phyloP scores from a whole-genome alignment of 2,888 invertebrate species.

The Mylabris sibirica region DNA sequence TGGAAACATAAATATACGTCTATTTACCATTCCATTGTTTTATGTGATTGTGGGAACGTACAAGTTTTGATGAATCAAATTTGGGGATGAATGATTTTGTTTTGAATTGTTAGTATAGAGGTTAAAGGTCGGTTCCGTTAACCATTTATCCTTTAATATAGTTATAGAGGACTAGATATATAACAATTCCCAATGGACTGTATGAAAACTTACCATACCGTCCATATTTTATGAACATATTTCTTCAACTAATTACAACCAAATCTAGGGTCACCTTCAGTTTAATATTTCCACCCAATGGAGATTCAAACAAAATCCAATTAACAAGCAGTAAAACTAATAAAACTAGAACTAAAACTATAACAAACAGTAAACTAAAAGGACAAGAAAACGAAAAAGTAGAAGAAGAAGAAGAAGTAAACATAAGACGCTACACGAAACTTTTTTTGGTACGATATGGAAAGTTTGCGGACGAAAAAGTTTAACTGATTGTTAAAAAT shows the following conservation, averaged over 20 bases:
- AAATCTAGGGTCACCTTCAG: neutral
- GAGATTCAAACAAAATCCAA: neutral
- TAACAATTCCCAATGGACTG: conserved; percentile 5
- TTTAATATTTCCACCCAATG: neutral
- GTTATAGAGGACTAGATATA: conserved; percentile 12
- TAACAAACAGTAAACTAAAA: neutral
- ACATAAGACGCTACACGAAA: neutral
- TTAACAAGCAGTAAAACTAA: neutral
- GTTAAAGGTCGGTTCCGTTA: conserved; percentile 6
- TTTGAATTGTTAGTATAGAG: neutral
- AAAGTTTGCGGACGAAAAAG: neutral
- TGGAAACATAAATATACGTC: too few species aligned
- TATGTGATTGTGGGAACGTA: too few species aligned
- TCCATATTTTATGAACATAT: conserved; percentile 12
- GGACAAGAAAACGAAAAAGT: neutral
- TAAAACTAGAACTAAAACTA: neutral
- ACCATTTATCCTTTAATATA: conserved; percentile 14
- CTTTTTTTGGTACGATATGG: neutral
- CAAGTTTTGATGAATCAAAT: too few species aligned
- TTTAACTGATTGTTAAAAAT: neutral
- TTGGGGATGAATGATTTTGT: too few species aligned
- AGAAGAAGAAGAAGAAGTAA: neutral
- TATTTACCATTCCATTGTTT: too few species aligned
- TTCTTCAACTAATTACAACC: conserved; percentile 6
- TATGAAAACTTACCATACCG: neutral